Base-by-base conservation (phyloP, 1,140 invertebrate genomes). In the Diplogasteroides magnus region DNA sequence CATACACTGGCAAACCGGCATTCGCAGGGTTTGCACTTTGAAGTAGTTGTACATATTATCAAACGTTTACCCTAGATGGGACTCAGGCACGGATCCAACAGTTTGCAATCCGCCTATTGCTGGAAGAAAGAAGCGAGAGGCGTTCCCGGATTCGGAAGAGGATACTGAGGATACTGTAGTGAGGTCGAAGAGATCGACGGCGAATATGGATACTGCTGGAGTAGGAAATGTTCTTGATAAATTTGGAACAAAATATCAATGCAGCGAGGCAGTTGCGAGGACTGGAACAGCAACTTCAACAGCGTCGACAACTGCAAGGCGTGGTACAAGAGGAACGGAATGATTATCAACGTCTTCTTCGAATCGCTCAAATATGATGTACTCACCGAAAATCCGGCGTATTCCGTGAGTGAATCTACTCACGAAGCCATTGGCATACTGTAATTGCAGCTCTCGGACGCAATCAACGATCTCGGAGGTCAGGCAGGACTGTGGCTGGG, bases 401-500 rank as follows among this genome's bases (percentile, higher is more conserved):
- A 48, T 48, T 48, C 37, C 6, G 37, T 48, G 19, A 11, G 37
- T 19, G 6, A 19, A 48, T 48, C 19, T 19, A 6, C 6, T 19
- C 19, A 48, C 6, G 6, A 11, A 48, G 19, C 37, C 6, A 48
- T 48, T 11, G 37, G 37, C 6, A 48, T 19, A 48, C 37, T 11
- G 19, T 11, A 48, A 19, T 26, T 68, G 59, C 27, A 70, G 64
- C 25, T 70, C 3, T 55, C 48, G 31, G 60, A 68, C 23, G 60
- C 61, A 27, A 64, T 72, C 25, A 72, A 69, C 67, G 67, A 72
- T 31, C 59, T 72, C 29, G 71, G 71, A 56, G 71, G 71, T 61
- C 71, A 72, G 31, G 71, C 67, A 6, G 71, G 71, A 0, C 29
- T 72, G 6, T 72, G 71, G 71, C 25, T 72, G 19, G 71, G 71